A percentile compares a stretch with the other conserved stretches of the same genome.
phyloP scores from a whole-genome alignment of 2,113 vertebrate genomes.

The Phaethornis superciliosus region DNA sequence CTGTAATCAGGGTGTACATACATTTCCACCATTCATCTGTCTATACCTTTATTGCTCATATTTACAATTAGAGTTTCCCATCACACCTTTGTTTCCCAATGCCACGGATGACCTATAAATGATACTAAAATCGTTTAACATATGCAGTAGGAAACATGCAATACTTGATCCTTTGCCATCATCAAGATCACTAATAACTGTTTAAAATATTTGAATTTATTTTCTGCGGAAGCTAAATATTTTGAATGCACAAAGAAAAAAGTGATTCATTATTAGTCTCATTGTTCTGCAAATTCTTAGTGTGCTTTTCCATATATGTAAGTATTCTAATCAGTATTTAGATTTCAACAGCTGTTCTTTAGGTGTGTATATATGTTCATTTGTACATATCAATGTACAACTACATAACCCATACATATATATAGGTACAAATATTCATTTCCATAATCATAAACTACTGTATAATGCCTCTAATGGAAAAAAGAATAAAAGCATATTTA shows the following conservation, averaged over 20 bases:
- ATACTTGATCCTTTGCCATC: background rate
- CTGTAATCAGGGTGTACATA: background rate
- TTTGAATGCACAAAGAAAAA: background rate
- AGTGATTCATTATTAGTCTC: background rate
- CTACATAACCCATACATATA: background rate
- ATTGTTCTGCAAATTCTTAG: background rate
- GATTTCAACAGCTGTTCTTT: background rate
- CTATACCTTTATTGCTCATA: background rate
- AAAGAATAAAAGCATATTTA: slow-evolving; percentile 57
- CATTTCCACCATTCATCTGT: background rate
- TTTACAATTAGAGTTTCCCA: background rate
- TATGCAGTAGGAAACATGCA: background rate
- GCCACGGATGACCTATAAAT: background rate
- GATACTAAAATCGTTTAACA: background rate
- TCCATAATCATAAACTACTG: background rate
- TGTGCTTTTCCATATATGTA: background rate
- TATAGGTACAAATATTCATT: background rate
- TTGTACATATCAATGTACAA: background rate
- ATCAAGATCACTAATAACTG: background rate
- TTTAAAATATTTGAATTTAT: background rate
- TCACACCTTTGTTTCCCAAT: background rate
- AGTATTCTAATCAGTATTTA: background rate
- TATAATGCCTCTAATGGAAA: slow-evolving; percentile 33
- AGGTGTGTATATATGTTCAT: background rate
- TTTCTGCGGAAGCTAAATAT: background rate